phyloP scores from a whole-genome alignment of 1,140 invertebrate species.

The Apis florea region DNA sequence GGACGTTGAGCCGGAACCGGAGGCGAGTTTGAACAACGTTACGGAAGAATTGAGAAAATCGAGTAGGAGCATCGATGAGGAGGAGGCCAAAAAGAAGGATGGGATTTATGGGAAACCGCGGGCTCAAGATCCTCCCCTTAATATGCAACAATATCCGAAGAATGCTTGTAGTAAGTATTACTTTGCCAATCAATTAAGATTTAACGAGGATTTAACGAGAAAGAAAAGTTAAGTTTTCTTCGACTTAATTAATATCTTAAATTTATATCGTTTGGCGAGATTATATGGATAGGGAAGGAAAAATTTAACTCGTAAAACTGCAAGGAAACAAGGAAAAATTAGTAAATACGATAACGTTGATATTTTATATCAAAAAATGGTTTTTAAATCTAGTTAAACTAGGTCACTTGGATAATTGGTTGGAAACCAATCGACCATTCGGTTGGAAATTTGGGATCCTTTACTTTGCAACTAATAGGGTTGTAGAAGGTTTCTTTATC shows the following conservation, averaged over 20 bases:
- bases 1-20: conserved; percentile 81
- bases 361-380: background rate
- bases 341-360: no score
- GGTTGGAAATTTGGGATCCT: background rate
- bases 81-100: conserved; percentile 77
- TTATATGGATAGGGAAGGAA: no score
- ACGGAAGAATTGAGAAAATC: conserved; percentile 83
- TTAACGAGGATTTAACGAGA: no score
- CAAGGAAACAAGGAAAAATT: no score
- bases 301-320: no score
- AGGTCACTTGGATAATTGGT: background rate
- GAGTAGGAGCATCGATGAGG: conserved; percentile 75
- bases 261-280: no score
- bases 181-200: no score
- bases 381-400: background rate
- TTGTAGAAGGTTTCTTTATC: background rate
- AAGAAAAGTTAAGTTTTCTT: no score
- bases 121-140: conserved; percentile 74
- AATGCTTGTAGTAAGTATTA: conserved; percentile 71
- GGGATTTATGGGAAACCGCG: conserved; percentile 82
- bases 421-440: background rate
- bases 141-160: conserved; percentile 77
- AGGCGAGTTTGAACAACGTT: conserved; percentile 84
- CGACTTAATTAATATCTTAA: no score
- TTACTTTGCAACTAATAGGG: background rate